These are phyloP conservation scores for Keiferia lycopersicella DNA, from an alignment of 2,888 invertebrate genomes.

Conservation along the genomic window DNA sequence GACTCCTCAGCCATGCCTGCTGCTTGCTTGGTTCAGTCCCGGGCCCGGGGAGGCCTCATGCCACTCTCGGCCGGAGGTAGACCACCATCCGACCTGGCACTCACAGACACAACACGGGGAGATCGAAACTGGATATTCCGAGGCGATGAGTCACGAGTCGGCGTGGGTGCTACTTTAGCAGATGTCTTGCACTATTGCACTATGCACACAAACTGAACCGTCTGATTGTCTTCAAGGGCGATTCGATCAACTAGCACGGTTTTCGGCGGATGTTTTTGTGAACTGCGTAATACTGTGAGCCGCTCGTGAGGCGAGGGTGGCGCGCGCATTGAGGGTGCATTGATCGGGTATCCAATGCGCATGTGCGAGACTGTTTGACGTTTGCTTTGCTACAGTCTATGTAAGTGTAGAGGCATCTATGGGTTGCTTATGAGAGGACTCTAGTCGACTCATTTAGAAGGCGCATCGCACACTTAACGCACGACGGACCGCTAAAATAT, in stretches of 20 bases:
- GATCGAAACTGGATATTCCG: conserved; percentile 62
- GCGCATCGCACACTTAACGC: too few relatives aligned
- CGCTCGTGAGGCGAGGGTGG: conserved; percentile 53
- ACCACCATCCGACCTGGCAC: conserved; percentile 70
- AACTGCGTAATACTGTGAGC: conserved; percentile 71
- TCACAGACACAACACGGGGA: conserved; percentile 45
- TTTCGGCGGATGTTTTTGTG: conserved; percentile 65
- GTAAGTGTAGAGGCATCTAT: too few relatives aligned
- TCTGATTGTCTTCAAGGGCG: conserved; percentile 57
- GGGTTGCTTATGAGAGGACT: too few relatives aligned
- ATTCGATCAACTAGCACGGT: conserved; percentile 51
- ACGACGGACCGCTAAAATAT: too few relatives aligned
- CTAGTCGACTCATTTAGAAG: too few relatives aligned
- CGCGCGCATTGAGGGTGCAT: conserved; percentile 76
- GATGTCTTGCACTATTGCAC: conserved; percentile 46
- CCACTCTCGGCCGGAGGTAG: conserved; percentile 62
- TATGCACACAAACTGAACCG: conserved; percentile 49
- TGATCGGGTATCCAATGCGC: conserved; percentile 74
- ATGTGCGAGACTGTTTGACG: conserved; percentile 69
- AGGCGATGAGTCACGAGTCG: conserved; percentile 69
- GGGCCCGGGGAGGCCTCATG: conserved; percentile 70
- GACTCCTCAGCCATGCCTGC: conserved; percentile 79
- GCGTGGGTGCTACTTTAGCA: conserved; percentile 78
- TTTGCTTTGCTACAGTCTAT: conserved; percentile 46
- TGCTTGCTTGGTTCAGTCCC: conserved; percentile 59